Base-by-base conservation (phyloP, 2,797 vertebrate species). In the Mergus octosetaceus region DNA sequence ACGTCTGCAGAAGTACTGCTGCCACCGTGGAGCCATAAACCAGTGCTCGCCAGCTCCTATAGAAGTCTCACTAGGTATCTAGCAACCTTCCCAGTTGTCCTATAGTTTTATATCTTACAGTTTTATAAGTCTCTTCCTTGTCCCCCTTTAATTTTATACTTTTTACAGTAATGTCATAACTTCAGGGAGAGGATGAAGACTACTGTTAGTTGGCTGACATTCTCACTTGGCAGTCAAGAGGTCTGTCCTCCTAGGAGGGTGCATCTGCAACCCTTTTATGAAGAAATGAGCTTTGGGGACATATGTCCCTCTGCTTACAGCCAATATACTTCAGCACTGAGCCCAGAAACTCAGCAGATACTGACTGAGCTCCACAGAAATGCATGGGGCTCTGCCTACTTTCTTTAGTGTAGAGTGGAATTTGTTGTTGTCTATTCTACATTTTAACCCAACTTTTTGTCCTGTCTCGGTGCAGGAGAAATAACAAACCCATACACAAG, bases 31-130 rank as follows among this genome's bases (percentile, higher is more conserved):
- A 30, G 36, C 30, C 53, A 19, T 54, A 32, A 71, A 54, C 14
- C 10, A 13, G 20, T 39, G 36, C 36, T 54, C 21, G 5, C 36
- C 36, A 32, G 21, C 61, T 90, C 72, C 70, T 66, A 38, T 0
- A 0, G 16, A 71, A 72, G n/a, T 8, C 62, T 88, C 0, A 0
- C 54, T 75, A 27, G 2, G 6, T 27, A 51, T 30, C 32, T 38
- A 81, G 32, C 43, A 94, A 41, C 38, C 28, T 78, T 84, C 61
- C 41, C 68, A 65, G 27, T 28, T 54, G 19, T 49, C 58, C 1
- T 3, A 1, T 54, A 25, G 38, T 43, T 87, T 75, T 53, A 8
- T 19, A 3, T 53, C 61, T 87, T 71, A 69, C 61, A 10, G 4
- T 58, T 90, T 75, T 57, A 28, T 41, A 43, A 41, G 39, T 6